Evolutionary conservation across 2,797 vertebrate genomes (phyloP).

Genomic region (Poecile montanus): DNA sequence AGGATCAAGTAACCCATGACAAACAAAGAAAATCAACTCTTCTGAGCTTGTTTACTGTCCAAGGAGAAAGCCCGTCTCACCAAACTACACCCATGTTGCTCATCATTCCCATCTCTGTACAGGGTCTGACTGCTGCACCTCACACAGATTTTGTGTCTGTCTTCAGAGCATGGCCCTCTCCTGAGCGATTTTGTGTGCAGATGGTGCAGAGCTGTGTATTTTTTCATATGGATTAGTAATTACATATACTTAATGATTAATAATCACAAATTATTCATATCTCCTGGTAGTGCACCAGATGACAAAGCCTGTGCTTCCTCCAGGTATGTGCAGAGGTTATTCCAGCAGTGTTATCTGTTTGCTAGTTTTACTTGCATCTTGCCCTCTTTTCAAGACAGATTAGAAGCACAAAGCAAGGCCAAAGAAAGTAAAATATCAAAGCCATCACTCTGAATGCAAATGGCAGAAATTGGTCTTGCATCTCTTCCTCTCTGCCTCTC

Average conservation of each 20-base stretch:
- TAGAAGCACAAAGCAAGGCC: background rate
- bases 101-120: rapidly evolving
- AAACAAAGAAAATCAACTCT: background rate
- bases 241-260: background rate
- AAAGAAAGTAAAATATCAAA: background rate
- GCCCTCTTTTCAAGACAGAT: background rate
- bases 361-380: background rate
- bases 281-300: background rate
- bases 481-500: background rate
- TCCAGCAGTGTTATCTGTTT: background rate
- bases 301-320: background rate
- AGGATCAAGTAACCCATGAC: background rate
- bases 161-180: background rate
- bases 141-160: background rate
- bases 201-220: background rate
- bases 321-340: background rate
- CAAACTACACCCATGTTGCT: background rate
- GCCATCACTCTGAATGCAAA: background rate
- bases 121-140: background rate
- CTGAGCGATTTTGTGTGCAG: background rate
- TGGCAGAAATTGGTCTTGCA: background rate
- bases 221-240: background rate
- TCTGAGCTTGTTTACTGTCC: background rate
- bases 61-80: background rate
- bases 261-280: background rate